Evolutionary conservation across 2,113 vertebrate species (phyloP), one percentile per base, ranked within the genome.

Genomic region (Alexandromys fortis): DNA sequence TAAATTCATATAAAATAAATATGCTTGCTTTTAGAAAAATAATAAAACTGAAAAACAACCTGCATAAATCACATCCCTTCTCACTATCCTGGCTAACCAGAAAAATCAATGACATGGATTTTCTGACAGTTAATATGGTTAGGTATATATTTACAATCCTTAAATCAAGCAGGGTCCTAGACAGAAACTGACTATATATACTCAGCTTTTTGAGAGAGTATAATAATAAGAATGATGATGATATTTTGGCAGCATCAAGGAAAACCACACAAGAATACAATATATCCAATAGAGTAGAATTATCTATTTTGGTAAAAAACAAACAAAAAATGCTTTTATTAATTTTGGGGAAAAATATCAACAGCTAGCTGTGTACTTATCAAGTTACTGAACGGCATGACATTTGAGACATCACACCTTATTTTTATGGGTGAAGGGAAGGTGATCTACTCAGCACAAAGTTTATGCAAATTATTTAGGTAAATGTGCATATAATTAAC

Each of bases 21-120:
- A n/a, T 47, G 6, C 63, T 93, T 90, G 52, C 26, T 45, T 96
- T 82, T 47, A 6, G 91, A 94, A 58, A 90, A 95, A 89, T 76
- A 93, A 93, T 49, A 94, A 91, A 76, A 22, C 35, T 86, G 5
- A 38, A 91, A 95, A 96, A 92, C 83, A 91, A 85, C 52, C 45
- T 82, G 19, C 79, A 30, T 91, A 92, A 96, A 94, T 96, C 77
- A 83, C 16, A 63, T 65, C 16, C 3, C 21, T 96, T 78, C 72
- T 91, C 85, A 49, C 49, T 76, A 38, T 61, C 89, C 17, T 58
- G 91, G 42, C 49, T 95, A 97, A 96, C 49, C 38, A 95, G 89
- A 96, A 97, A 97, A 97, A 95, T 96, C 49, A 96, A 91, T 90
- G 89, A 5, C 68, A 95, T 93, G 17, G 88, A 97, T 94, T 96